These are phyloP conservation scores for Himalopsyche tibetana DNA, from an alignment of 2,888 invertebrate genomes.

Conservation along the genomic window DNA sequence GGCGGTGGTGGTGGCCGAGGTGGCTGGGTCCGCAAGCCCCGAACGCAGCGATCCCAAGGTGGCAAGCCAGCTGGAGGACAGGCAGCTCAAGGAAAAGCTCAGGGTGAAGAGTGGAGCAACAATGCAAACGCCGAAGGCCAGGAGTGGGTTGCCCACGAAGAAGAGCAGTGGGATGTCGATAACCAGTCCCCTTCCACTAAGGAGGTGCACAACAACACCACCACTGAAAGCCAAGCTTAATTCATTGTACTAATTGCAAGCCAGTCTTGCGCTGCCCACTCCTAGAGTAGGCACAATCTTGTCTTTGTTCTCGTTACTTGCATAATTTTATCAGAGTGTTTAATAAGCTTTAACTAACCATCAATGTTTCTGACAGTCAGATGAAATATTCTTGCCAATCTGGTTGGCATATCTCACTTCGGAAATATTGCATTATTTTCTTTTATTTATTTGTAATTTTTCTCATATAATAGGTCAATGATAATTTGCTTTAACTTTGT, in stretches of 20 bases:
- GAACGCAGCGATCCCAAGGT: slow-evolving; percentile 71
- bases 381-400: background rate
- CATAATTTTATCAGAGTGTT: slow-evolving; percentile 17
- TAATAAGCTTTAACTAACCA: slow-evolving; percentile 33
- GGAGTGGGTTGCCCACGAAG: slow-evolving; percentile 61
- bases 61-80: slow-evolving; percentile 45
- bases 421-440: slow-evolving; percentile 8
- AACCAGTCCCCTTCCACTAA: slow-evolving; percentile 67
- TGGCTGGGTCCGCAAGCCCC: slow-evolving; percentile 64
- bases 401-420: background rate
- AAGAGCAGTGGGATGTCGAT: slow-evolving; percentile 44
- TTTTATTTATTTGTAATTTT: slow-evolving; percentile 29
- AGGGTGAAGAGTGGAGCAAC: slow-evolving; percentile 70
- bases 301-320: slow-evolving; percentile 34
- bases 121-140: slow-evolving; percentile 67
- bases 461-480: slow-evolving; percentile 23
- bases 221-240: slow-evolving; percentile 77
- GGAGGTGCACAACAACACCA: slow-evolving; percentile 69
- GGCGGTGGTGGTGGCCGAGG: slow-evolving; percentile 70
- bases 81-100: slow-evolving; percentile 67
- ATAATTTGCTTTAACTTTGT: background rate
- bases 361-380: background rate
- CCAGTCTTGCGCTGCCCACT: slow-evolving; percentile 23
- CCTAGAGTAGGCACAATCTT: slow-evolving; percentile 2
- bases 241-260: slow-evolving; percentile 12